A percentile compares a stretch with the other conserved stretches of the same genome.
Evolutionary conservation across 2,113 vertebrate genomes (phyloP).

Genomic region (Oncorhynchus clarkii): DNA sequence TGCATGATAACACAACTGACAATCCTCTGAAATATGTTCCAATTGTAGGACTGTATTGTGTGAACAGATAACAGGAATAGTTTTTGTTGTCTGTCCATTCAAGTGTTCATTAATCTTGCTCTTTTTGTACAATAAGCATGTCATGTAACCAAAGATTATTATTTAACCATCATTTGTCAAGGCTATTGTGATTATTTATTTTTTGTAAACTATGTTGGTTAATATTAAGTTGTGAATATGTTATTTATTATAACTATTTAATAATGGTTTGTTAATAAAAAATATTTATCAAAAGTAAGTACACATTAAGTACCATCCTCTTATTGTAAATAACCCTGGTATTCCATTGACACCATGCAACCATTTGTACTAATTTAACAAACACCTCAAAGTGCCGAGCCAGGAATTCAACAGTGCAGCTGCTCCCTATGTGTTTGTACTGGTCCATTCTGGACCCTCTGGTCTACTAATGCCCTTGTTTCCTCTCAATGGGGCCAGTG

Average conservation of each 20-base stretch:
- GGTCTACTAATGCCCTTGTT: conserved; percentile 28
- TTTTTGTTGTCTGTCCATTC: conserved; percentile 12
- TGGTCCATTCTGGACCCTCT: no score
- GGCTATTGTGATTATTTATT: conserved; percentile 42
- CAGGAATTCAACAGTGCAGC: conserved; percentile 4
- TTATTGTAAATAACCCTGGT: not conserved
- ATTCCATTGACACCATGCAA: not conserved
- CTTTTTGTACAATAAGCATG: conserved; percentile 55
- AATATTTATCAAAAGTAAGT: not conserved
- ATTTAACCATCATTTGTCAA: conserved; percentile 54
- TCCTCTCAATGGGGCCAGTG: conserved; percentile 37
- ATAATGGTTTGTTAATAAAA: conserved; percentile 59
- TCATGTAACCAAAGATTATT: conserved; percentile 72
- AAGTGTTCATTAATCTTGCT: conserved; percentile 13
- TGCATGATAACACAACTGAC: conserved; percentile 25
- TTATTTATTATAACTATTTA: conserved; percentile 77
- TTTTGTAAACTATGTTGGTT: conserved; percentile 65
- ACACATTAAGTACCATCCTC: no score
- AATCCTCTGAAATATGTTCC: conserved; percentile 39
- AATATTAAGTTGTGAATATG: conserved; percentile 52
- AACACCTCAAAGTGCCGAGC: not conserved
- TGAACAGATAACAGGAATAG: conserved; percentile 8
- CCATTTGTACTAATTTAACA: not conserved
- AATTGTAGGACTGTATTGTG: conserved; percentile 10
- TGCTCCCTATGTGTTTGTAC: not conserved